Evolutionary conservation across 2,797 vertebrate genomes (phyloP).

Genomic region (Furcifer pardalis): DNA sequence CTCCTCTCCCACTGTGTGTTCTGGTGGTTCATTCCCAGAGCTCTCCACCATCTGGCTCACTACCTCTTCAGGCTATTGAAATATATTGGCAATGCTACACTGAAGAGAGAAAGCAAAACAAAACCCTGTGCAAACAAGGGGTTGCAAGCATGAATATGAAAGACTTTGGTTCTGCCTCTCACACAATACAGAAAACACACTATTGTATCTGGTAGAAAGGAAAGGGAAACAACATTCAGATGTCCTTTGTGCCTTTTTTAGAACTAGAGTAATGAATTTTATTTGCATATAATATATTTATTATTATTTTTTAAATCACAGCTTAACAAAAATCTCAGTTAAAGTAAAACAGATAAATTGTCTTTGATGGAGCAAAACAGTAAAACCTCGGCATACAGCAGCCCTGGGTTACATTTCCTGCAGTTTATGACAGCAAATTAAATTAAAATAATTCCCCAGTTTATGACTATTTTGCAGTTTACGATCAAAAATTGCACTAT

Average conservation of each 20-base stretch:
- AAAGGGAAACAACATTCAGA: neutral
- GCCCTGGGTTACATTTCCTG: too few species aligned
- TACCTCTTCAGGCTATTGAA: slow-evolving; percentile 4
- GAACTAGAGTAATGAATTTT: neutral
- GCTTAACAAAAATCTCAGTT: neutral
- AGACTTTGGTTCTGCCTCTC: slow-evolving; percentile 13
- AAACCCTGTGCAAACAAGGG: neutral
- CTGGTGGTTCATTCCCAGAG: neutral
- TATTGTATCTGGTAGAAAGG: neutral
- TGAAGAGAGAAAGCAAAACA: neutral
- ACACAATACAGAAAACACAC: slow-evolving; percentile 15
- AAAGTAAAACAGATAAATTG: neutral
- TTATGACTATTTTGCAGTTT: too few species aligned
- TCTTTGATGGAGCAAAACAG: neutral
- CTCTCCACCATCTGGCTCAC: neutral
- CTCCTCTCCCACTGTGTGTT: neutral
- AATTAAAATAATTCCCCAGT: too few species aligned
- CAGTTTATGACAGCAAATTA: too few species aligned
- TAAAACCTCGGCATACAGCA: too few species aligned
- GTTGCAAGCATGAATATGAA: neutral
- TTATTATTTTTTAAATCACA: too few species aligned
- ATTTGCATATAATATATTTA: neutral
- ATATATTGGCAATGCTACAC: neutral
- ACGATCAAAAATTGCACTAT: too few species aligned
- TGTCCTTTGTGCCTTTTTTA: neutral